Percentiles rank a stretch among this genome's conserved stretches.
These are phyloP conservation scores for Microctonus aethiopoides DNA, from an alignment of 2,888 invertebrate species.

Conservation along the genomic window DNA sequence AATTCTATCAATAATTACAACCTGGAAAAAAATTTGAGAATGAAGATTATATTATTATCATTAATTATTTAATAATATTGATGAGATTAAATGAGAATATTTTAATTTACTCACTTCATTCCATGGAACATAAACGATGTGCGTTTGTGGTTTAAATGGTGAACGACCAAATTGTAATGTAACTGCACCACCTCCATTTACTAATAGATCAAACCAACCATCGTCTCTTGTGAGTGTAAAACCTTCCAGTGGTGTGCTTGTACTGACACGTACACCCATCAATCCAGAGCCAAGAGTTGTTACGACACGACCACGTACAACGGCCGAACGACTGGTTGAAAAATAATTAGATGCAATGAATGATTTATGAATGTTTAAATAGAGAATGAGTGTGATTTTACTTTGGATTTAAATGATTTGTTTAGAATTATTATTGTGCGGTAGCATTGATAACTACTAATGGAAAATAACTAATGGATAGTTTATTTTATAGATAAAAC, in stretches of 20 bases:
- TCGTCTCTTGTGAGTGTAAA: constrained; percentile 93
- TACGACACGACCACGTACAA: constrained; percentile 94
- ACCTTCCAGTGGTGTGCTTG: constrained; percentile 93
- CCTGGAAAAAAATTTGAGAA: constrained; percentile 71
- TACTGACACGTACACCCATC: constrained; percentile 95
- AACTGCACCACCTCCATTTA: constrained; percentile 98
- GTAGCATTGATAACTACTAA: not conserved
- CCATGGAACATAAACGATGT: constrained; percentile 95
- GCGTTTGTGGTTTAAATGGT: constrained; percentile 87
- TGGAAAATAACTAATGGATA: not conserved
- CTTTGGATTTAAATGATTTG: too few relatives aligned
- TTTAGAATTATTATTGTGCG: too few relatives aligned
- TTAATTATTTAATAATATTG: not conserved
- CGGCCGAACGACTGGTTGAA: constrained; percentile 89
- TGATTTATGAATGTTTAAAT: too few relatives aligned
- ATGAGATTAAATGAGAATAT: not conserved
- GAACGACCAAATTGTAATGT: constrained; percentile 93
- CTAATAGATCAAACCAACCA: constrained; percentile 97
- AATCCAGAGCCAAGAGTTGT: constrained; percentile 92
- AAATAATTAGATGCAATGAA: constrained; percentile 36
- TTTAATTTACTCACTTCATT: constrained; percentile 77
- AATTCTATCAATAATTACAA: constrained; percentile 91
- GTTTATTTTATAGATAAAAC: too few relatives aligned
- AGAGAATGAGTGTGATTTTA: too few relatives aligned
- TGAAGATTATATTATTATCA: not conserved